These are phyloP conservation scores for Zosterops lateralis DNA, from an alignment of 2,113 vertebrate species.

Conservation along the genomic window DNA sequence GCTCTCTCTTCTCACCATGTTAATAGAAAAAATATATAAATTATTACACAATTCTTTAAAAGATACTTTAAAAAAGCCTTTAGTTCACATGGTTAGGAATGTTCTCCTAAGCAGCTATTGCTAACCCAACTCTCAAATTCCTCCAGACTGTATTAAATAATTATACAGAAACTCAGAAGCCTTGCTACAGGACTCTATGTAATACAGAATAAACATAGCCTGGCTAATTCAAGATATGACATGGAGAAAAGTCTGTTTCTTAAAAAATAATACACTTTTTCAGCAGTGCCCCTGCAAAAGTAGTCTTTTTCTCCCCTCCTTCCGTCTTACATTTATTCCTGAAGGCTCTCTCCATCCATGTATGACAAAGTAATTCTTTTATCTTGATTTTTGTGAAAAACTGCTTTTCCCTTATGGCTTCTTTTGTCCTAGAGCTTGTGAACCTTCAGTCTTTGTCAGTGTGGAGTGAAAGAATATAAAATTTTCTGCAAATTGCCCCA, in stretches of 20 bases:
- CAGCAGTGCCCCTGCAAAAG: not conserved
- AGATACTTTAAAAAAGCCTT: not conserved
- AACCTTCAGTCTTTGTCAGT: constrained; percentile 25
- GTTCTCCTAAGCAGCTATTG: not conserved
- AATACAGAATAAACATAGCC: not conserved
- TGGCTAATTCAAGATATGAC: not conserved
- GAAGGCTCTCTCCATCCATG: not conserved
- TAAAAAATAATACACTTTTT: not conserved
- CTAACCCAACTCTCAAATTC: not conserved
- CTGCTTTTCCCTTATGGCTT: constrained; percentile 11
- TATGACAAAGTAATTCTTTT: constrained; percentile 22
- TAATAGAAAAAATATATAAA: not conserved
- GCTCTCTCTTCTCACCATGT: not conserved
- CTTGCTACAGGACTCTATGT: not conserved
- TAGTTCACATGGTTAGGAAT: not conserved
- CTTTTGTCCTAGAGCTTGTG: constrained; percentile 32
- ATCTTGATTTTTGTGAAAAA: constrained; percentile 34
- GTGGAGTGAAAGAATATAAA: constrained; percentile 15
- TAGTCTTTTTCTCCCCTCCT: not conserved
- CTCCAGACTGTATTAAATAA: not conserved
- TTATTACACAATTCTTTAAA: not conserved
- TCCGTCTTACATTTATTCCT: not conserved
- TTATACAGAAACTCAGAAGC: not conserved
- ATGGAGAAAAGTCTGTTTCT: not conserved
- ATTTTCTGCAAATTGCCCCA: constrained; percentile 29